phyloP scores from a whole-genome alignment of 2,888 invertebrate genomes.

The Xanthostigma xanthostigma region DNA sequence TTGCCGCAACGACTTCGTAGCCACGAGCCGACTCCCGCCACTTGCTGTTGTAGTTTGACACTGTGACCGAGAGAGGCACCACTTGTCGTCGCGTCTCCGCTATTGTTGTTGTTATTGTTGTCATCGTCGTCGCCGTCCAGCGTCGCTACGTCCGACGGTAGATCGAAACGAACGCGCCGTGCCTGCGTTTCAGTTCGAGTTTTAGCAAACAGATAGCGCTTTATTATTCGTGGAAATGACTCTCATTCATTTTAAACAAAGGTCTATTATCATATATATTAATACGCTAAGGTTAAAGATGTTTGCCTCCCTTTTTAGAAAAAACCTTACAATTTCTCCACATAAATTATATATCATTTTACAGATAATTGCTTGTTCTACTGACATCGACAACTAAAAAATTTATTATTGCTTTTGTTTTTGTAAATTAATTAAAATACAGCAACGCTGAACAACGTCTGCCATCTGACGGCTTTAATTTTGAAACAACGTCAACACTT shows the following conservation, averaged over 20 bases:
- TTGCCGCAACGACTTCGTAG: too few relatives aligned
- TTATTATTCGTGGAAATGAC: neutral
- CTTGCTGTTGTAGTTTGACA: constrained; percentile 2
- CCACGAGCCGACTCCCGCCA: constrained; percentile 2
- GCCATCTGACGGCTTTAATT: too few relatives aligned
- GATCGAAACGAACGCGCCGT: constrained; percentile 23
- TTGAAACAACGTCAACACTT: too few relatives aligned
- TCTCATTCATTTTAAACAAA: neutral
- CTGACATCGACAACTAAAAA: too few relatives aligned
- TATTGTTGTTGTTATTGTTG: neutral
- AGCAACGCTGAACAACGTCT: too few relatives aligned
- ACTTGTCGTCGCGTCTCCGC: neutral
- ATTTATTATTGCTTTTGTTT: too few relatives aligned
- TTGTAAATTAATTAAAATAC: too few relatives aligned
- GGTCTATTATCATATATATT: neutral
- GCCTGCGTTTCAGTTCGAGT: constrained; percentile 13
- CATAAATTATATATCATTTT: too few relatives aligned
- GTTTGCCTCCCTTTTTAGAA: too few relatives aligned
- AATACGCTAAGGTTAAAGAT: too few relatives aligned
- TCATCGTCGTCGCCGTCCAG: constrained; percentile 18
- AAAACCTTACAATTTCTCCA: too few relatives aligned
- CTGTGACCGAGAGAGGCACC: neutral
- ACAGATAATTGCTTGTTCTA: too few relatives aligned
- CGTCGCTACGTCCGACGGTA: constrained; percentile 23
- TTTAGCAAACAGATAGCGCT: neutral